These are phyloP conservation scores for Ephestia elutella DNA, from an alignment of 1,140 invertebrate species.

Conservation along the genomic window DNA sequence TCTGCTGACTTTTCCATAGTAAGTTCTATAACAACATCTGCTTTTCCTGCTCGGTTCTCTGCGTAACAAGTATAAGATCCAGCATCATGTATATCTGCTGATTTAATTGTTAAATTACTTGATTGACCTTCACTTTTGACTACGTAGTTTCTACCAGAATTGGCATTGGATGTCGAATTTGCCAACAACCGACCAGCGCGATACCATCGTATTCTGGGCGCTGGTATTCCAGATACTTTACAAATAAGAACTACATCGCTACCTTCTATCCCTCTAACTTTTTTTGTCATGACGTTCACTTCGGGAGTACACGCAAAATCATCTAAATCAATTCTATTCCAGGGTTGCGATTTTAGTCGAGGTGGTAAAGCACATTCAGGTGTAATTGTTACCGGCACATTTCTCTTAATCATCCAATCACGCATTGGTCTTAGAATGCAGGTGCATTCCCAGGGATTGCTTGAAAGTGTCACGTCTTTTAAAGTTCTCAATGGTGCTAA, in stretches of 20 bases:
- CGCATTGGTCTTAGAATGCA: constrained; percentile 82
- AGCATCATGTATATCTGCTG: constrained; percentile 80
- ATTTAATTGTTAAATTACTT: constrained; percentile 82
- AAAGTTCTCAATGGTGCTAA: constrained; percentile 80
- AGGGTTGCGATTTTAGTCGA: constrained; percentile 77
- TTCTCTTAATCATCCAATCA: constrained; percentile 85
- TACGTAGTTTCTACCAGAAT: constrained; percentile 61
- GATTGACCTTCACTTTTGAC: constrained; percentile 66
- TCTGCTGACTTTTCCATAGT: constrained; percentile 78
- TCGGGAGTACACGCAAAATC: constrained; percentile 87
- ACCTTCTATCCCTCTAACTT: constrained; percentile 78
- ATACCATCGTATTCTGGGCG: constrained; percentile 75
- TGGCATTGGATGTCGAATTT: constrained; percentile 65
- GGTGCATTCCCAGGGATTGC: constrained; percentile 89
- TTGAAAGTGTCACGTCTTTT: constrained; percentile 82
- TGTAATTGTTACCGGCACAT: constrained; percentile 79
- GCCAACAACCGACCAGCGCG: constrained; percentile 75
- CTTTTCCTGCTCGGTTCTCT: constrained; percentile 84
- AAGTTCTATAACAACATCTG: constrained; percentile 81
- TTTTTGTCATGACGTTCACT: constrained; percentile 73
- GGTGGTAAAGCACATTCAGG: constrained; percentile 80
- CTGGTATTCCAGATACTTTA: constrained; percentile 80
- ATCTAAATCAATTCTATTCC: constrained; percentile 84
- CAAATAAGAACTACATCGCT: constrained; percentile 84
- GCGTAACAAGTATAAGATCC: constrained; percentile 84